Conservation (phyloP, 1,140 invertebrate species). For the Theocolax elegans region DNA sequence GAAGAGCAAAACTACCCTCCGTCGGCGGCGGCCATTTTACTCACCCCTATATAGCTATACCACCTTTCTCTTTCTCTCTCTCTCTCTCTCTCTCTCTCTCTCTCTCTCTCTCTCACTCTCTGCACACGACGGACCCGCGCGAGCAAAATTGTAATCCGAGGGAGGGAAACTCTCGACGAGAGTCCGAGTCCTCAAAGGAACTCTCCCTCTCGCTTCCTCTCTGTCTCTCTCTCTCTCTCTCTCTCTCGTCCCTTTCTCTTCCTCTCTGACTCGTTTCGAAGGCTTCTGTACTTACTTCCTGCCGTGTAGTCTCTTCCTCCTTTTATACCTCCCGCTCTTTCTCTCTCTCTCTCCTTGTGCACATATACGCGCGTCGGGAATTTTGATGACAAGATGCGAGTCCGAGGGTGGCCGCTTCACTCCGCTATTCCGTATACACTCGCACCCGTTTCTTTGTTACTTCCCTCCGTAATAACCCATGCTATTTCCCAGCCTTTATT, state of each 20-base stretch:
- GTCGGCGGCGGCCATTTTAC: conserved; percentile 66
- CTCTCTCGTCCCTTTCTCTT: conserved; percentile 24
- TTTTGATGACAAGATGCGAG: conserved; percentile 35
- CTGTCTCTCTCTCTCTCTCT: conserved; percentile 17
- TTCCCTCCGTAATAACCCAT: too few relatives aligned
- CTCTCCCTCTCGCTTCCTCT: conserved; percentile 20
- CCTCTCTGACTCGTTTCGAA: too few relatives aligned
- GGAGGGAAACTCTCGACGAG: too few relatives aligned
- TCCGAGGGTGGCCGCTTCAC: too few relatives aligned
- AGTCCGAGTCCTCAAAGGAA: conserved; percentile 47
- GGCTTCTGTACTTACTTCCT: too few relatives aligned
- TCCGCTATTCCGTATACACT: too few relatives aligned
- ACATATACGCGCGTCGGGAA: conserved; percentile 26
- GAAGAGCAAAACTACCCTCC: conserved; percentile 54
- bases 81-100: conserved; percentile 45
- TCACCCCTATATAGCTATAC: too few relatives aligned
- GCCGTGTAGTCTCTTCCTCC: too few relatives aligned
- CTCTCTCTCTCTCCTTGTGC: conserved; percentile 32
- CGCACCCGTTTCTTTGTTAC: too few relatives aligned
- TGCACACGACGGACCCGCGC: conserved; percentile 48
- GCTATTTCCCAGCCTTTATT: too few relatives aligned
- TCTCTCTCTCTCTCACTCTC: conserved; percentile 1
- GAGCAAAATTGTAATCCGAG: conserved; percentile 64
- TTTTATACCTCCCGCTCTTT: conserved; percentile 4
- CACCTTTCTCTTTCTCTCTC: conserved; percentile 44